phyloP scores from a whole-genome alignment of 1,140 invertebrate genomes.

The Platorchestia sp. region DNA sequence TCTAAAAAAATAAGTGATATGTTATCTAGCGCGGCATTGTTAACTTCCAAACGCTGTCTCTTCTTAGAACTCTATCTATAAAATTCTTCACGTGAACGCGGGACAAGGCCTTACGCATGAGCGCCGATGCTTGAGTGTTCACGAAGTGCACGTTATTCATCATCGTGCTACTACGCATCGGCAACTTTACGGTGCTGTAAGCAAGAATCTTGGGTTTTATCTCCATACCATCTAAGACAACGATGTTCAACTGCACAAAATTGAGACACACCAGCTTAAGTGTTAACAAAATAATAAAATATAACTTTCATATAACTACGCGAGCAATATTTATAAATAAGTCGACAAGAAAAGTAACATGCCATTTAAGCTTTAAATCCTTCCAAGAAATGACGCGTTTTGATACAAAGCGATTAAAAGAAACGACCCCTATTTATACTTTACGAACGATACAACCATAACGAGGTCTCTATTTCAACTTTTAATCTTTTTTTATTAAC shows the following conservation, averaged over 20 bases:
- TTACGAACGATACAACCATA: not conserved
- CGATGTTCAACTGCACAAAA: not conserved
- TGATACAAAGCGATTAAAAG: not conserved
- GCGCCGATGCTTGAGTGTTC: no score
- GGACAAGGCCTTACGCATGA: not conserved
- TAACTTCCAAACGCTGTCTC: not conserved
- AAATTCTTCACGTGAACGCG: not conserved
- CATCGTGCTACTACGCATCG: not conserved
- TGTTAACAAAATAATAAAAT: not conserved
- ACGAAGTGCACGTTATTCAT: no score
- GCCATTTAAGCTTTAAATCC: not conserved
- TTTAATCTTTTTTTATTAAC: not conserved
- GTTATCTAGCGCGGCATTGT: not conserved
- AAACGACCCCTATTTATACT: not conserved
- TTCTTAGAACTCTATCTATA: not conserved
- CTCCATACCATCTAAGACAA: not conserved
- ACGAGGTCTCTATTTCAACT: not conserved
- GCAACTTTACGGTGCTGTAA: not conserved
- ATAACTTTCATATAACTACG: not conserved
- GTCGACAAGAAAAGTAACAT: not conserved
- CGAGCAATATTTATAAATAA: not conserved
- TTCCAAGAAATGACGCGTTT: not conserved
- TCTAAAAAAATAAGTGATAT: not conserved
- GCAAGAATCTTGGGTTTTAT: not conserved
- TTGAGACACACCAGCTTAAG: not conserved